phyloP scores from a whole-genome alignment of 2,113 vertebrate species.

The Callipepla californica region DNA sequence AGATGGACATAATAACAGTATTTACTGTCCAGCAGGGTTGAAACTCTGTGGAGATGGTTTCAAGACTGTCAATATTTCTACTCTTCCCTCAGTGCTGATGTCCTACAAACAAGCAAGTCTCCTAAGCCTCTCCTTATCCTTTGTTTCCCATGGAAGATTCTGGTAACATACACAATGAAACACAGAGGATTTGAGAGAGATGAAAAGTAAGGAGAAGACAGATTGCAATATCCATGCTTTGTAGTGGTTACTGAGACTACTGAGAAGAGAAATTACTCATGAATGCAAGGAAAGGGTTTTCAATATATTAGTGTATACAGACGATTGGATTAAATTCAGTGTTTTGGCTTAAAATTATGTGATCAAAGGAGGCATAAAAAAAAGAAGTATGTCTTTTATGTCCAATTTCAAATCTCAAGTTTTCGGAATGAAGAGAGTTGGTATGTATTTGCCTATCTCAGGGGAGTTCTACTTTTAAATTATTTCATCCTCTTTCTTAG shows the following conservation, averaged over 20 bases:
- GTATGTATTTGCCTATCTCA: not conserved
- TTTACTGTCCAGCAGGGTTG: not conserved
- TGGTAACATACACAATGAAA: not conserved
- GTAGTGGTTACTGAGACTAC: not conserved
- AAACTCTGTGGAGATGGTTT: not conserved
- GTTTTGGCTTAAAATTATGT: not conserved
- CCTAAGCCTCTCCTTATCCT: not conserved
- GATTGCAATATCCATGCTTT: not conserved
- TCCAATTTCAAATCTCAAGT: not conserved
- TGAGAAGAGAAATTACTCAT: not conserved
- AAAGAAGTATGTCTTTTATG: not conserved
- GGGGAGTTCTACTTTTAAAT: not conserved
- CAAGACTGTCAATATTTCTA: not conserved
- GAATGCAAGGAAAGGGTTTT: not conserved
- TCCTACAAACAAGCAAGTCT: not conserved
- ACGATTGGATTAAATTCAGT: not conserved
- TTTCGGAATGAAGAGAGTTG: not conserved
- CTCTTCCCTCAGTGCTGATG: not conserved
- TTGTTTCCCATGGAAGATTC: not conserved
- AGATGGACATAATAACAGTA: not conserved
- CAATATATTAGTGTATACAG: rapidly evolving
- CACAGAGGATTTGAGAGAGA: not conserved
- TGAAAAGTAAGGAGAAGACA: not conserved
- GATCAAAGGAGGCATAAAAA: not conserved
- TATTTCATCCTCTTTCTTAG: not conserved